Percentiles rank a stretch among this genome's conserved stretches.
Evolutionary conservation across 2,888 invertebrate species (phyloP).

Genomic region (Caenorhabditis zanzibari): DNA sequence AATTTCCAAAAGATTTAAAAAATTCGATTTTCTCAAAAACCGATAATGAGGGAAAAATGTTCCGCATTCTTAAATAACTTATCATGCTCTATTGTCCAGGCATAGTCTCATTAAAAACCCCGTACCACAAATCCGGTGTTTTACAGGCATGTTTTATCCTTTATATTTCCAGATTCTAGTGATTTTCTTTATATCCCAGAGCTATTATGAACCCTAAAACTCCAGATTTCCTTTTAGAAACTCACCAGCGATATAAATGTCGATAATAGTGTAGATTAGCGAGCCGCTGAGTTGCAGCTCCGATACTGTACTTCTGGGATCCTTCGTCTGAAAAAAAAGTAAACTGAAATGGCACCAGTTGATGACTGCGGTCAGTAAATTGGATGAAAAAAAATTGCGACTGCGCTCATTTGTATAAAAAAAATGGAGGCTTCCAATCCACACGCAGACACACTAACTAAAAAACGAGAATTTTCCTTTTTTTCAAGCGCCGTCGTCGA

Average conservation of each 20-base stretch:
- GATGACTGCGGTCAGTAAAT: constrained; percentile 11
- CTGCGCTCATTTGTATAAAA: constrained; percentile 64
- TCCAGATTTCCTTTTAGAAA: constrained; percentile 2
- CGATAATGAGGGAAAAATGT: too few relatives aligned
- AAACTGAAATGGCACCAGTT: background rate
- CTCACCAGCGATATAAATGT: constrained; percentile 9
- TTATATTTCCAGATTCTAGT: too few relatives aligned
- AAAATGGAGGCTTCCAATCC: constrained; percentile 13
- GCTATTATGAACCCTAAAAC: too few relatives aligned
- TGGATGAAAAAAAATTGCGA: constrained; percentile 23
- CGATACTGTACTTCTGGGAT: constrained; percentile 16
- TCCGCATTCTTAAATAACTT: too few relatives aligned
- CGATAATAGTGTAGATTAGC: background rate
- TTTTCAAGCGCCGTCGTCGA: constrained; percentile 42
- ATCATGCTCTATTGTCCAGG: too few relatives aligned
- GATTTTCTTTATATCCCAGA: too few relatives aligned
- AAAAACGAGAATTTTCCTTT: constrained; percentile 15
- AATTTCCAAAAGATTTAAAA: too few relatives aligned
- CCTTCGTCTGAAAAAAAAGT: constrained; percentile 5
- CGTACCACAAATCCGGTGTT: too few relatives aligned
- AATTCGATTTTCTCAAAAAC: too few relatives aligned
- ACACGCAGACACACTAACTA: constrained; percentile 24
- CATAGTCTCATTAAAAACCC: too few relatives aligned
- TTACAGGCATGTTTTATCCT: too few relatives aligned
- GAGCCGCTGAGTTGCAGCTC: constrained; percentile 36